Conservation (phyloP, 2,797 vertebrate genomes). For the Pangasius sanitwongsei region DNA sequence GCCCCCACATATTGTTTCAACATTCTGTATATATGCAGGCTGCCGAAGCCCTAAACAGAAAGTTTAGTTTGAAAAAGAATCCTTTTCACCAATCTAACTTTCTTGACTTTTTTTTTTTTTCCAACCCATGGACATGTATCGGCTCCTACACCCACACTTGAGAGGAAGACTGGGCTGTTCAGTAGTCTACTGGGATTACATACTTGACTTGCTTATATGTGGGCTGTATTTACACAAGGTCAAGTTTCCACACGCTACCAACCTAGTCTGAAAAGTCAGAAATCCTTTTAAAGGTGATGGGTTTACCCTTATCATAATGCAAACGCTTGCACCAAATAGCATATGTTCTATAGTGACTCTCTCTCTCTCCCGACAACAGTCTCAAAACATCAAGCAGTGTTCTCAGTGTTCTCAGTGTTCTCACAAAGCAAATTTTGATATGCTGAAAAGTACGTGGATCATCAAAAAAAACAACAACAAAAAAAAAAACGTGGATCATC, state of each 20-base stretch:
- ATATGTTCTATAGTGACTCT: background rate
- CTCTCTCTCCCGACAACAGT: background rate
- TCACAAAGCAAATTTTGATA: background rate
- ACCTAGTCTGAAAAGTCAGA: constrained; percentile 2
- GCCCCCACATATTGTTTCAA: constrained; percentile 29
- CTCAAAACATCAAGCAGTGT: background rate
- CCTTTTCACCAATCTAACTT: background rate
- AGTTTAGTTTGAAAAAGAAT: constrained; percentile 30
- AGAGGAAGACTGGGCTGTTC: background rate
- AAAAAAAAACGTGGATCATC: background rate
- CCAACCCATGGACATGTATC: background rate
- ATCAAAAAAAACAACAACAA: background rate
- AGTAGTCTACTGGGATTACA: background rate
- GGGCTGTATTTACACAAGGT: constrained; percentile 15
- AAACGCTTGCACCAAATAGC: background rate
- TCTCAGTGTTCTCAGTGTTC: background rate
- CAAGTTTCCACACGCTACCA: background rate
- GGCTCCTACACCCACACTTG: constrained; percentile 13
- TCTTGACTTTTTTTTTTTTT: background rate
- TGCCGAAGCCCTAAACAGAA: constrained; percentile 4
- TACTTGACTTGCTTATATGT: constrained; percentile 21
- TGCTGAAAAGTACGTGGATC: background rate
- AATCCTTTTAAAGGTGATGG: background rate
- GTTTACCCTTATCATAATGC: background rate
- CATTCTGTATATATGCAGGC: constrained; percentile 27